A percentile compares a stretch with the other conserved stretches of the same genome.
phyloP scores from a whole-genome alignment of 2,888 invertebrate genomes.

The Urechis unicinctus region DNA sequence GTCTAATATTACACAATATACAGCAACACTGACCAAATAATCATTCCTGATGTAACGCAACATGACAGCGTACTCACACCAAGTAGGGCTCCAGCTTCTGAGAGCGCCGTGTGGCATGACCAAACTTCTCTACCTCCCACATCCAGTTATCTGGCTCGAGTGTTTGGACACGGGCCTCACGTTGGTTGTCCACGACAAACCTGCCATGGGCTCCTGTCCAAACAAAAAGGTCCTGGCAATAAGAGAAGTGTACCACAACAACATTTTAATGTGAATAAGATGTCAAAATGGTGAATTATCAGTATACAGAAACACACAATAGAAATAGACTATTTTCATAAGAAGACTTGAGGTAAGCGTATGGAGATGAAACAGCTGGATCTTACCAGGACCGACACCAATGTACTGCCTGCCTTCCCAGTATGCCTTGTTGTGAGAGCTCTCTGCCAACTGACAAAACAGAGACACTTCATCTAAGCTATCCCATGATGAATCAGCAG shows the following conservation, averaged over 20 bases:
- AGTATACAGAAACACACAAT: too few species aligned
- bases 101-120: conserved; percentile 45
- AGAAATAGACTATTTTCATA: background rate
- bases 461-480: background rate
- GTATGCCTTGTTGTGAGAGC: conserved; percentile 33
- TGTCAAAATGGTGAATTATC: too few species aligned
- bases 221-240: background rate
- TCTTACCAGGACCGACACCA: conserved; percentile 40
- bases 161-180: conserved; percentile 35
- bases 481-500: too few species aligned
- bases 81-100: background rate
- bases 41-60: too few species aligned
- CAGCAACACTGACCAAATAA: too few species aligned
- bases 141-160: conserved; percentile 42
- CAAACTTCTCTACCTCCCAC: conserved; percentile 37
- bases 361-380: background rate
- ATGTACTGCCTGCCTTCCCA: conserved; percentile 39
- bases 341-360: too few species aligned
- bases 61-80: background rate
- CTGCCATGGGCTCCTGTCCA: conserved; percentile 43
- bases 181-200: conserved; percentile 19
- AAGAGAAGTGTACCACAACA: background rate
- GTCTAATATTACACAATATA: too few species aligned
- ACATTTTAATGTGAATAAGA: background rate
- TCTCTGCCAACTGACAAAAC: conserved; percentile 23